Evolutionary conservation across 2,797 vertebrate genomes (phyloP).

Genomic region (Micropoecilia bifurca): DNA sequence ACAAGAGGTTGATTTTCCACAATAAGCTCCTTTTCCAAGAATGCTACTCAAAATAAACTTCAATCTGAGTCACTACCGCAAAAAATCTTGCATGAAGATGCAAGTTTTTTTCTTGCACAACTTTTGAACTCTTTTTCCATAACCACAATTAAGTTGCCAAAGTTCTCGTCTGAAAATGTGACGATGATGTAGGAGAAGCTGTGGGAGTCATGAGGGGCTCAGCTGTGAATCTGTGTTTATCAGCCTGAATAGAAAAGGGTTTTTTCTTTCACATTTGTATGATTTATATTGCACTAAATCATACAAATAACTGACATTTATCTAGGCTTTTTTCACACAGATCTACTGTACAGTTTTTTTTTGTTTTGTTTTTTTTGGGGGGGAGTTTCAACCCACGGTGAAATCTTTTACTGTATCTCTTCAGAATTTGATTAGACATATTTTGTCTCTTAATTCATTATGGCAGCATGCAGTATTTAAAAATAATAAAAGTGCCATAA

Average conservation of each 20-base stretch:
- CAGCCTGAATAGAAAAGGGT: slow-evolving; percentile 37
- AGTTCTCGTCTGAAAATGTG: slow-evolving; percentile 36
- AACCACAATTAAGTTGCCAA: slow-evolving; percentile 15
- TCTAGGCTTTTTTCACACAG: background rate
- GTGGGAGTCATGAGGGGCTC: slow-evolving; percentile 36
- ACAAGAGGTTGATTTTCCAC: slow-evolving; percentile 12
- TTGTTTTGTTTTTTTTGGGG: background rate
- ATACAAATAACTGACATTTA: too few relatives aligned
- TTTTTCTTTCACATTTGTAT: slow-evolving; percentile 47
- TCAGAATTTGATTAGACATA: background rate
- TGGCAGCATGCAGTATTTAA: background rate
- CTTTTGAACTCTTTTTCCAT: slow-evolving; percentile 17
- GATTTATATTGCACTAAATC: slow-evolving; percentile 42
- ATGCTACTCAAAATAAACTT: slow-evolving; percentile 16
- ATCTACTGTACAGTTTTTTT: background rate
- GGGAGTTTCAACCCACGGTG: background rate
- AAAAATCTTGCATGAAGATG: slow-evolving; percentile 33
- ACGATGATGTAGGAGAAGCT: slow-evolving; percentile 50
- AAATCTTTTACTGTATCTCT: background rate
- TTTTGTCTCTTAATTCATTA: background rate
- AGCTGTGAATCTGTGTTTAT: slow-evolving; percentile 49
- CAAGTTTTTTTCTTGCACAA: slow-evolving; percentile 20
- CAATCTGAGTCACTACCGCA: background rate
- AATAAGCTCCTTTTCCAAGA: background rate
- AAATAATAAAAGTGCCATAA: background rate